Base-by-base conservation (phyloP, 1,140 invertebrate species). In the Archegozetes longisetosus region DNA sequence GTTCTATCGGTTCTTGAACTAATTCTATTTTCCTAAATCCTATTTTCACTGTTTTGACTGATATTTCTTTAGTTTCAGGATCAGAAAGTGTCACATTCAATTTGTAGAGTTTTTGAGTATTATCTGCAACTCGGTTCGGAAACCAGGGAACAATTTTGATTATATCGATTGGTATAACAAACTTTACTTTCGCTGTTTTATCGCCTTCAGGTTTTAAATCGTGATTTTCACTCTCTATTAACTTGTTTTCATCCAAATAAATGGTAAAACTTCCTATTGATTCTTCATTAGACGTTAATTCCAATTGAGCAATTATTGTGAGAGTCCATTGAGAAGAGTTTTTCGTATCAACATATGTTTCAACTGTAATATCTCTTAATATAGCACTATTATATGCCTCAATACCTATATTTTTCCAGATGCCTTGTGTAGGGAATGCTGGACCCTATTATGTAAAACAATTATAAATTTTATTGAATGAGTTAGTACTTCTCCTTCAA, bases 351-450 rank as follows among this genome's bases (percentile, higher is more conserved):
- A 3, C 23, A 20, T 27, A 12, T 4, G 56, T 58, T 13, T 58
- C 56, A 55, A 70, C 64, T n/a, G 74, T 70, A n/a, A 78, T 62
- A 64, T 81, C 74, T 14, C 70, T 69, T 12, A 82, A 69, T n/a
- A 71, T 64, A 4, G 71, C 68, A 20, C 69, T 57, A 23, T 60
- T 50, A 24, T 60, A 60, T 13, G 72, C 67, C 68, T 79, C 67
- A 17, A 82, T 57, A 62, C 76, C 73, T 13, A 82, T 74, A 46
- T 72, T 64, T 68, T 78, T 78, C 79, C 90, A 96, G 53, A 98
- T 82, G 63, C 92, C 93, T 62, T 86, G 77, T 1, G 88, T 91
- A 0, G 93, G 90, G 64, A 93, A 89, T 0, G 91, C 86, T n/a
- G 91, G 89, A 89, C 24, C 23, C 23, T 20, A 20, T 51, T 20